phyloP scores from a whole-genome alignment of 23 tunicate species.

The Ascidia mentula region DNA sequence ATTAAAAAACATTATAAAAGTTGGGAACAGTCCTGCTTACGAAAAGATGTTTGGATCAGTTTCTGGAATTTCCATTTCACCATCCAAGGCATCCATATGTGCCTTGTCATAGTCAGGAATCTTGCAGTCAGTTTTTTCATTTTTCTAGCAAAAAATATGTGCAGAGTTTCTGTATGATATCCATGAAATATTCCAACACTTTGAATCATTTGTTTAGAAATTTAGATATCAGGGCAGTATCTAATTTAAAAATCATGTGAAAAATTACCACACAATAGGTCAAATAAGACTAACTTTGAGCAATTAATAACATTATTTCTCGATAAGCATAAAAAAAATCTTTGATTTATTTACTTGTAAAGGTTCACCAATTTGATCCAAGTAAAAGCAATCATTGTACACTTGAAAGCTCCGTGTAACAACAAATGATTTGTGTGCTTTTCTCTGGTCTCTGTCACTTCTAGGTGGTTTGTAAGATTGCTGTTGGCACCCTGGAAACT shows the following conservation, averaged over 20 bases:
- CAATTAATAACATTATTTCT: background rate
- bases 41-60: background rate
- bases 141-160: background rate
- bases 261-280: too few relatives aligned
- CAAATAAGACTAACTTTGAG: background rate
- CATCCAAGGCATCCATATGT: conserved; percentile 36
- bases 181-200: too few relatives aligned
- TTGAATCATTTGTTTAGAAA: too few relatives aligned
- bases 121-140: background rate
- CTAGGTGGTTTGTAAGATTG: background rate
- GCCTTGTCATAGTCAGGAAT: conserved; percentile 31
- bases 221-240: too few relatives aligned
- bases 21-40: too few relatives aligned
- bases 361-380: conserved; percentile 82
- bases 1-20: too few relatives aligned
- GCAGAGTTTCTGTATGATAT: too few relatives aligned
- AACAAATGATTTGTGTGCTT: conserved; percentile 30
- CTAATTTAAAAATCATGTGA: too few relatives aligned
- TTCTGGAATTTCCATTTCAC: conserved; percentile 27
- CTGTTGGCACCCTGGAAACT: background rate
- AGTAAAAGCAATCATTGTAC: conserved; percentile 42
- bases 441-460: conserved; percentile 6
- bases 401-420: conserved; percentile 53
- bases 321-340: background rate
- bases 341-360: too few relatives aligned